Conservation (phyloP, 2,113 vertebrate genomes). For the Hymenochirus boettgeri region DNA sequence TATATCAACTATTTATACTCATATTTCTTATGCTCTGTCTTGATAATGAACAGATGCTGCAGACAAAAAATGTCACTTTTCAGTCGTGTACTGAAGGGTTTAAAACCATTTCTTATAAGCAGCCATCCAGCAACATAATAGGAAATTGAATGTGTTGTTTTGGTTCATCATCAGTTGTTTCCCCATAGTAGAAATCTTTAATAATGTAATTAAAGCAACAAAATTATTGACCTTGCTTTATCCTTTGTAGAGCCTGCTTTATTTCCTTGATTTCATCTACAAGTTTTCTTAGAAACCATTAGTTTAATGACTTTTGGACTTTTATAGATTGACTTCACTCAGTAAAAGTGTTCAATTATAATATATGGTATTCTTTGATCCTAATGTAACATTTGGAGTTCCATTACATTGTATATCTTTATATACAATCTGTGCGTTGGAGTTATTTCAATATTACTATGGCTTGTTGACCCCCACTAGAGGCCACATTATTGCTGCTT, state of each 20-base stretch:
- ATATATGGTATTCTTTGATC: too few species aligned
- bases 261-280: conserved; percentile 46
- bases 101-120: conserved; percentile 42
- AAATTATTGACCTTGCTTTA: conserved; percentile 60
- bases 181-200: conserved; percentile 59
- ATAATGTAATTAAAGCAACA: conserved; percentile 56
- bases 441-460: too few species aligned
- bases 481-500: too few species aligned
- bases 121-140: conserved; percentile 14
- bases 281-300: conserved; percentile 43
- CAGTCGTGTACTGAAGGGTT: conserved; percentile 22
- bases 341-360: neutral
- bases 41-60: conserved; percentile 33
- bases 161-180: conserved; percentile 50
- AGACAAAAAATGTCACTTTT: conserved; percentile 32
- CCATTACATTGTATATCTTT: too few species aligned
- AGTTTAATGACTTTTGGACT: conserved; percentile 52
- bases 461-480: too few species aligned
- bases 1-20: neutral
- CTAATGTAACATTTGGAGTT: too few species aligned
- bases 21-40: conserved; percentile 10
- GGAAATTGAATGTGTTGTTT: conserved; percentile 24
- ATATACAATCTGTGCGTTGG: too few species aligned
- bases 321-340: too few species aligned
- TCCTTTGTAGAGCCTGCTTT: conserved; percentile 50